phyloP scores from a whole-genome alignment of 2,113 vertebrate species.

The Perognathus longimembris region DNA sequence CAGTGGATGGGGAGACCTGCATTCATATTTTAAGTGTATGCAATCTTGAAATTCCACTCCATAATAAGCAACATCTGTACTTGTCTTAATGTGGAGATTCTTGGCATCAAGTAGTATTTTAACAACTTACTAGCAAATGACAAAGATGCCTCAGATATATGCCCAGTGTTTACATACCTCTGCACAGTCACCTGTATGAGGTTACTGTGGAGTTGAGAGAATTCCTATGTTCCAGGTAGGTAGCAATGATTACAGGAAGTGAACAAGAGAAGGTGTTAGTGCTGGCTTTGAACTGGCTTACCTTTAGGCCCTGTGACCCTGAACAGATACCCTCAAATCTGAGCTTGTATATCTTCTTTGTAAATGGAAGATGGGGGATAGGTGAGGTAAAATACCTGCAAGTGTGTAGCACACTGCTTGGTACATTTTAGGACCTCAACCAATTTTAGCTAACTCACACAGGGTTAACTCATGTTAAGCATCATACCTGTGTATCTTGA shows the following conservation, averaged over 20 bases:
- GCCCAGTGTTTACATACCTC: background rate
- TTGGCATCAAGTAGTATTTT: slow-evolving; percentile 50
- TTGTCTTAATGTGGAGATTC: slow-evolving; percentile 44
- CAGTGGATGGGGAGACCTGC: slow-evolving; percentile 13
- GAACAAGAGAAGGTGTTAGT: background rate
- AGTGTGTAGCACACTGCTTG: background rate
- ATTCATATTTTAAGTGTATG: slow-evolving; percentile 69
- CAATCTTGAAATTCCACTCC: slow-evolving; percentile 67
- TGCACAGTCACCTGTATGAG: background rate
- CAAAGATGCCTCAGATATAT: slow-evolving; percentile 17
- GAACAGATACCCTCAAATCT: background rate
- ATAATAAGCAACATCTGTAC: slow-evolving; percentile 59
- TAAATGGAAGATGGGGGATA: background rate
- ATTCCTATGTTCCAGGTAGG: background rate
- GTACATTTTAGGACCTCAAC: background rate
- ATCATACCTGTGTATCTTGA: background rate
- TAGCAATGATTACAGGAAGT: background rate
- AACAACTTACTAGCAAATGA: slow-evolving; percentile 30
- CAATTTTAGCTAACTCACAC: slow-evolving; percentile 3
- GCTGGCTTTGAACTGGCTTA: background rate
- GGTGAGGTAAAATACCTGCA: background rate
- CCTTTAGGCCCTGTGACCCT: background rate
- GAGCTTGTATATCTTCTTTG: background rate
- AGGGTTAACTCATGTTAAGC: background rate
- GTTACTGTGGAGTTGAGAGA: background rate